Evolutionary conservation across 2,113 vertebrate genomes (phyloP), one percentile per base, ranked within the genome.

Genomic region (Trematocara unimaculatum): DNA sequence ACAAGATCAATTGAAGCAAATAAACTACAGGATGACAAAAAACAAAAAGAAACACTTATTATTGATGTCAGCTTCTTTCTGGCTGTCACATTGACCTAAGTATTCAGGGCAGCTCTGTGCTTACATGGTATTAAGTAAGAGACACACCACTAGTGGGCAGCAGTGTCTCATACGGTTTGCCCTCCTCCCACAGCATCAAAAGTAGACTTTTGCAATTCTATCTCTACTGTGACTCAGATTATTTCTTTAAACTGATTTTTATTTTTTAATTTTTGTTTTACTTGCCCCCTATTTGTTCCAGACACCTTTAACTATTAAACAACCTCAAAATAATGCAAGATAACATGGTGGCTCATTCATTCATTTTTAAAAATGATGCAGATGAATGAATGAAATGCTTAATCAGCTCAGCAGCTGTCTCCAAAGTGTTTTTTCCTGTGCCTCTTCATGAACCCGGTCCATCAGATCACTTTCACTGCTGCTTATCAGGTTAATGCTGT

Each of bases 121-220:
- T 56, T 26, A 38, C 45, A 9, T n/a, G 4, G n/a, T 20, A 35
- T 45, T 83, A 74, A 83, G 15, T 38, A 79, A 77, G 42, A 9
- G 74, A 54, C 6, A 35, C 40, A 83, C 93, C 96, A 95, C 94
- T 80, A 95, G 96, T 89, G 93, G 95, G 95, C 92, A 95, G 94
- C 91, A 95, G 89, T 89, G 88, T 51, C 72, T 91, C 47, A 58
- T 64, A n/a, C 1, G 12, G 29, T 35, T 64, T 72, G 7, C 62
- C 31, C 4, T 49, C 3, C n/a, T 18, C 29, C 13, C 3, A 42
- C 35, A 64, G 20, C 31, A 67, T 78, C 17, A 60, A 38, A 82
- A 64, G 62, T 26, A 8, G 35, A 88, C 51, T 62, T 62, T 81
- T n/a, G 33, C 15, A 29, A 17, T 70, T 87, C 81, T 29, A 2